A percentile compares a stretch with the other conserved stretches of the same genome.
Evolutionary conservation across 2,888 invertebrate species (phyloP).

Genomic region (Dorcus parallelipipedus): DNA sequence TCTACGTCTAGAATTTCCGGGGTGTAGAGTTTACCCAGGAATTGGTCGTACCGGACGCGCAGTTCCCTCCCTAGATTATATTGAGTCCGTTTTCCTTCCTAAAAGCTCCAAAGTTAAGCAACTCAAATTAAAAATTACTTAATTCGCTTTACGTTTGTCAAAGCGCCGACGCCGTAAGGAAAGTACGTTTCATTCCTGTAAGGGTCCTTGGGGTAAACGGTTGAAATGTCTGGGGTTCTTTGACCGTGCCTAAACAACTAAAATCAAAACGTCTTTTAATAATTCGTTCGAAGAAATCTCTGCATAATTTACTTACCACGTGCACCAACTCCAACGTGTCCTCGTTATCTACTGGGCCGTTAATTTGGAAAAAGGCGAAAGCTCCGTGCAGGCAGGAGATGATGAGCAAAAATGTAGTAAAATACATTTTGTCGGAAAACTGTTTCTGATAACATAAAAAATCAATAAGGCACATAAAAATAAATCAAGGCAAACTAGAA

Average conservation of each 20-base stretch:
- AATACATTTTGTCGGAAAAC: no score
- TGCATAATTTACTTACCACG: background rate
- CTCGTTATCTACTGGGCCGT: background rate
- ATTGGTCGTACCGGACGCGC: slow-evolving; percentile 56
- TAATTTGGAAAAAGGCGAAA: no score
- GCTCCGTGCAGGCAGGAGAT: no score
- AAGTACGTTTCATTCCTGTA: slow-evolving; percentile 16
- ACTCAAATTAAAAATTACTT: no score
- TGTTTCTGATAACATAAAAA: no score
- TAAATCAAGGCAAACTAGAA: no score
- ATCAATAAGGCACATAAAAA: no score
- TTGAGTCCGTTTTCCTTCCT: slow-evolving; percentile 63
- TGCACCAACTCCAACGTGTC: background rate
- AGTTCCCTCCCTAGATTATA: slow-evolving; percentile 57
- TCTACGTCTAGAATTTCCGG: slow-evolving; percentile 59
- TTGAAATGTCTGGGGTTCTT: slow-evolving; percentile 15
- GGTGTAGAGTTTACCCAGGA: slow-evolving; percentile 55
- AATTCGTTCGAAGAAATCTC: no score
- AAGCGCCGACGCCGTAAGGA: slow-evolving; percentile 13
- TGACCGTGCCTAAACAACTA: slow-evolving; percentile 10
- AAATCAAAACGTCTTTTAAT: background rate
- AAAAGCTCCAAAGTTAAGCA: slow-evolving; percentile 13
- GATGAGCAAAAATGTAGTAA: no score
- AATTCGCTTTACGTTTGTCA: slow-evolving; percentile 10
- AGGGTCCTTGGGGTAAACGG: slow-evolving; percentile 17